Evolutionary conservation across 1,140 invertebrate species (phyloP).

Genomic region (Aleiodes sp.): DNA sequence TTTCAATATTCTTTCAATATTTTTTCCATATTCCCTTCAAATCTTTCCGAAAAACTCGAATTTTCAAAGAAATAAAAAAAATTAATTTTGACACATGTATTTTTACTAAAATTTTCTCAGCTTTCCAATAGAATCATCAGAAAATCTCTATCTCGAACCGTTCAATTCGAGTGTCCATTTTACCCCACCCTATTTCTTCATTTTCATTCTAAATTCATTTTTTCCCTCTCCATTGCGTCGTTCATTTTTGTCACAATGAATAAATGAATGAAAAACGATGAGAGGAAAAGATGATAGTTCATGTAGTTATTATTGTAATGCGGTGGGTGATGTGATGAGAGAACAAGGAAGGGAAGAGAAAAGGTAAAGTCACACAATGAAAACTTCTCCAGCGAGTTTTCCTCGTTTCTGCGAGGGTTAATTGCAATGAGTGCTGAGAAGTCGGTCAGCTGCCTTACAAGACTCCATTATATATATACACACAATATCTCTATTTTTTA

Average conservation of each 20-base stretch:
- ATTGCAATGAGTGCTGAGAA: constrained; percentile 33
- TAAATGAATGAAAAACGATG: not conserved
- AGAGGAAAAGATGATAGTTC: not conserved
- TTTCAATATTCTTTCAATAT: no score
- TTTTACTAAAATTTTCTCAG: no score
- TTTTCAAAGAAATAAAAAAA: no score
- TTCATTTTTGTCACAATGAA: no score
- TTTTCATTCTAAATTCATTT: not conserved
- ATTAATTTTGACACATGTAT: no score
- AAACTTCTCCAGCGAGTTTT: constrained; percentile 31
- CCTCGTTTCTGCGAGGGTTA: constrained; percentile 26
- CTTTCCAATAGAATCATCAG: no score
- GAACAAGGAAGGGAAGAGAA: not conserved
- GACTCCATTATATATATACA: constrained; percentile 9
- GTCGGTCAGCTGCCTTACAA: constrained; percentile 32
- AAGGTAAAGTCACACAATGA: constrained; percentile 27
- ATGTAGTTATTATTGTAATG: not conserved
- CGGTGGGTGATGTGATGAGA: not conserved
- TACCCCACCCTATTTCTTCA: not conserved
- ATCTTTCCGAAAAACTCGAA: no score
- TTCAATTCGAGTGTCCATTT: no score
- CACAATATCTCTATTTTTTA: not conserved
- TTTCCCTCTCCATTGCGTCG: not conserved
- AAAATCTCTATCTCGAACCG: no score
- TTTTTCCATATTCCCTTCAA: no score